Evolutionary conservation across 2,888 invertebrate species (phyloP), one percentile per base, ranked within the genome.

Genomic region (Dexiosoma caninum): DNA sequence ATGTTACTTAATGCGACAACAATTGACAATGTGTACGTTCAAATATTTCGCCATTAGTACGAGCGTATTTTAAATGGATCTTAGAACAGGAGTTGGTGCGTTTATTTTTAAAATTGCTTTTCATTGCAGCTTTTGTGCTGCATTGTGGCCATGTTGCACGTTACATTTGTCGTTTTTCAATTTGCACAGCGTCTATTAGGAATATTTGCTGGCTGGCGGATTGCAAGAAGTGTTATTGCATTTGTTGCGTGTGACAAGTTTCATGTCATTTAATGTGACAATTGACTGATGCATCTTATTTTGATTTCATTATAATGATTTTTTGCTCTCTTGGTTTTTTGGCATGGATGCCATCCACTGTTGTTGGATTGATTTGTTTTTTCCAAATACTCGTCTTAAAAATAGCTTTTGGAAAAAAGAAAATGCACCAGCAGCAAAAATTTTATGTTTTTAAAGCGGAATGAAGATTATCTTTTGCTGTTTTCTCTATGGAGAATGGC

Each of bases 261-360:
- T 75, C 80, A 75, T 82, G 83, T 83, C 78, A 69, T 71, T 81
- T 81, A 82, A 80, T 81, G 76, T 82, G 82, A 78, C 83, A 82
- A 82, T 72, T 83, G 82, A 79, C 64, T 70, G 79, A 79, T 75
- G 79, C 16, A 75, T 75, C 59, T 74, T 64, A 70, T 75, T 75
- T 75, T 74, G 79, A 70, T 70, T 75, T 75, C 40, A 59, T 57
- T 70, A 44, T 59, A 70, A 74, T 57, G 55, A 69, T 55, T 74
- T 46, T 35, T 44, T 30, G 3, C 5, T 66, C 57, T 23, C 8
- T n/a, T 12, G 2, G 9, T 16, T 27, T 70, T 59, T 51, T 59
- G 46, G 55, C 40, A 35, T 51, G 16, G 64, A 49, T n/a, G 10
- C 2, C 12, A 44, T 21, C n/a, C n/a, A 16, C 12, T 32, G 21